phyloP scores from a whole-genome alignment of 2,888 invertebrate genomes.

The Hydroisotoma schaefferi region DNA sequence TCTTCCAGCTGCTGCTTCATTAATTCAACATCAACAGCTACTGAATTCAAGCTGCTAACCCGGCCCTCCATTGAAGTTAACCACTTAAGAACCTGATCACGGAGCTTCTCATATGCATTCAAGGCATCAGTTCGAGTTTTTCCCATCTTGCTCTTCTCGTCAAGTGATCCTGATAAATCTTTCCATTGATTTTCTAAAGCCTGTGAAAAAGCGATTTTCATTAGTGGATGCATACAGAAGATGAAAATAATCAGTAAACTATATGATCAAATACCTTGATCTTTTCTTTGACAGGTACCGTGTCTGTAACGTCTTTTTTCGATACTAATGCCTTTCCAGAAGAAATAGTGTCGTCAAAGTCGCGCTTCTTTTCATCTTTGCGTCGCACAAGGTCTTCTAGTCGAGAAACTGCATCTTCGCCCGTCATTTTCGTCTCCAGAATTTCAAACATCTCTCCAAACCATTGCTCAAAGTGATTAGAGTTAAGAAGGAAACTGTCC shows the following conservation, averaged over 20 bases:
- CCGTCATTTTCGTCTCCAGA: conserved; percentile 69
- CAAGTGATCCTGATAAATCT: conserved; percentile 67
- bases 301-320: conserved; percentile 85
- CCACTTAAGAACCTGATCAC: conserved; percentile 81
- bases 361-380: conserved; percentile 59
- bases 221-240: neutral
- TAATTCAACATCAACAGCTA: conserved; percentile 81
- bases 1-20: conserved; percentile 70
- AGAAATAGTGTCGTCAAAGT: conserved; percentile 74
- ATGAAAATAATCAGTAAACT: no score
- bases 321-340: conserved; percentile 74
- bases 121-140: conserved; percentile 81
- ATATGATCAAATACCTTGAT: conserved; percentile 61
- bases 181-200: conserved; percentile 84
- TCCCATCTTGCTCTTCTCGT: conserved; percentile 78
- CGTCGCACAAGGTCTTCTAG: conserved; percentile 63
- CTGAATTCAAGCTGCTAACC: conserved; percentile 72
- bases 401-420: conserved; percentile 60
- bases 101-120: conserved; percentile 77
- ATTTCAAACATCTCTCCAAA: conserved; percentile 67
- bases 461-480: conserved; percentile 68
- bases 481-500: conserved; percentile 65
- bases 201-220: conserved; percentile 41
- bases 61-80: conserved; percentile 72
- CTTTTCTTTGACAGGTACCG: conserved; percentile 73